These are phyloP conservation scores for Cosmia trapezina DNA, from an alignment of 2,888 invertebrate genomes.

Conservation along the genomic window DNA sequence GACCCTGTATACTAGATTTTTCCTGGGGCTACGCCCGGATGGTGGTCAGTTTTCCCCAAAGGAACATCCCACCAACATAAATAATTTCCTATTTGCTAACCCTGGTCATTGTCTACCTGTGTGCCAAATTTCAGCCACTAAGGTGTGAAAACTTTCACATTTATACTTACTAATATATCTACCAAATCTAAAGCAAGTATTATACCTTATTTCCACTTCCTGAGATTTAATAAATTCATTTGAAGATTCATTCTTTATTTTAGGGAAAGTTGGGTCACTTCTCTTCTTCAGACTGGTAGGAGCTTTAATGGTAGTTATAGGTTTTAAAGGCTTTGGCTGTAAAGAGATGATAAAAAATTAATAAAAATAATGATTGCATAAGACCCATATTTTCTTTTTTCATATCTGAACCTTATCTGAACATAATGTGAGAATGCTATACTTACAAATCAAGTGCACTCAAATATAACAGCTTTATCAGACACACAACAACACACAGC, in stretches of 20 bases:
- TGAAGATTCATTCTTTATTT: conserved; percentile 68
- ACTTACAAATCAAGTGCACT: background rate
- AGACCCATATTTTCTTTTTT: background rate
- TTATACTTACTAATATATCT: background rate
- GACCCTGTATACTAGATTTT: too few species aligned
- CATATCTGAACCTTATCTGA: background rate
- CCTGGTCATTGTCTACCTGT: background rate
- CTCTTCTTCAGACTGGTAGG: conserved; percentile 75
- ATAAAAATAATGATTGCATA: background rate
- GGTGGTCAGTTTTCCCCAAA: background rate
- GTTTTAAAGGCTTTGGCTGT: conserved; percentile 82
- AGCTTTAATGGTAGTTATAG: conserved; percentile 63
- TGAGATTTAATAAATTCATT: conserved; percentile 84
- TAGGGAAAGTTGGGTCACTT: conserved; percentile 55
- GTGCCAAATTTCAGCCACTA: background rate
- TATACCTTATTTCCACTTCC: conserved; percentile 87
- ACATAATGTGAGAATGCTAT: background rate
- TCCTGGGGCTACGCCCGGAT: background rate
- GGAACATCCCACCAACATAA: background rate
- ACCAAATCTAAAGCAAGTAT: background rate
- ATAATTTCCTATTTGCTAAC: background rate
- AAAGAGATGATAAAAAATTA: conserved; percentile 44
- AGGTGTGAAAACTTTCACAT: background rate
- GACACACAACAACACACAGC: background rate
- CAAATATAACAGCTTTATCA: too few species aligned